Evolutionary conservation across 2,113 vertebrate genomes (phyloP), one percentile per base, ranked within the genome.

Genomic region (Dissostichus mawsoni): DNA sequence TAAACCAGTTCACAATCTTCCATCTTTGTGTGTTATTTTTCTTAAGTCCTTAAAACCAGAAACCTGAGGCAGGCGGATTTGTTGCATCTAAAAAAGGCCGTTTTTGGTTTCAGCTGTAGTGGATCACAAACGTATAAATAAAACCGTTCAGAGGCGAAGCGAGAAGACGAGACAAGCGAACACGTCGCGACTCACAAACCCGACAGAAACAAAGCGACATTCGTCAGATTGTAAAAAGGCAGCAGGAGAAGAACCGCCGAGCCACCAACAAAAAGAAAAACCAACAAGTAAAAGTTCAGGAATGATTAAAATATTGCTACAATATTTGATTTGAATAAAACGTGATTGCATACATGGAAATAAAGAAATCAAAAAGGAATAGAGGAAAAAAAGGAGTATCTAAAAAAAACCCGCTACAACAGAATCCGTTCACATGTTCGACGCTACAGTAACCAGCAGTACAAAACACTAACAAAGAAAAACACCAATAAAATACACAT

Each of bases 81-180:
- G 75, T 86, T 91, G 86, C 86, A 90, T 87, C 78, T 81, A 85
- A 55, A 92, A 29, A 41, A 89, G 87, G 85, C 79, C 68, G 64
- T 92, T 89, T 95, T 95, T 95, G 94, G 94, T 95, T 92, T 94
- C 76, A 94, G 94, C 94, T 95, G 92, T 92, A 94, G 89, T 94
- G 92, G 87, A 93, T 87, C 82, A 92, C 79, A 89, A 89, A 93
- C 68, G 64, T 71, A 92, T 90, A 90, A 86, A 90, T 92, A 91
- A 91, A 93, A 87, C 77, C 80, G 36, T 82, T 86, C 73, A 81
- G 79, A 89, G 67, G 87, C 69, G 76, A 87, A 78, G 61, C 50
- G 6, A 84, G 66, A 41, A 55, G 62, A 81, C 47, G 13, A 69
- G 44, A 71, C 69, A 5, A 82, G 53, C 45, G 10, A 25, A 81